Evolutionary conservation across 53 echinoderm and acorn worm genomes (phyloP), one percentile per base, ranked within the genome.

Genomic region (Zoroaster sp.): DNA sequence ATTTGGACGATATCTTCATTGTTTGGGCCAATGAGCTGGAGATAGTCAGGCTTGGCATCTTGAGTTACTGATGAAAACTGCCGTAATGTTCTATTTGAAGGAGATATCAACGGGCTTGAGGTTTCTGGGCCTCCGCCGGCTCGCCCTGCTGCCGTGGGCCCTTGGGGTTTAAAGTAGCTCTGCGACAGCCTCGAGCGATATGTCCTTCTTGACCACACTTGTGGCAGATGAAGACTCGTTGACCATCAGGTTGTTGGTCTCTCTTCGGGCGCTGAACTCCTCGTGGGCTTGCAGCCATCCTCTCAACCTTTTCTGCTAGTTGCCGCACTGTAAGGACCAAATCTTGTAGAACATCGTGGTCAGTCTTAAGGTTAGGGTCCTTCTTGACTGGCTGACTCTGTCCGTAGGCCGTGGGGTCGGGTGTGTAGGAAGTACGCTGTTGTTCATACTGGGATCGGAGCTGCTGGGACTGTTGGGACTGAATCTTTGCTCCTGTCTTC

Each of bases 121-220:
- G 73, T 12, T 30, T 73, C 40, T 40, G 73, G 73, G 35, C 18
- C 41, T 14, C 73, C 4, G 5, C 33, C 73, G 73, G 73, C 73
- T 83, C 14, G 83, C 83, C 83, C 83, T 28, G 20, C 32, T 30
- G 40, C 83, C 83, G 83, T 40, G 69, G 83, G 51, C 53, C 37
- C 47, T n/a, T 28, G 51, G 3, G 20, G 78, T 78, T 78, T 78
- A 78, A 78, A 31, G 78, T 18, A 15, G 15, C 3, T 23, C 18
- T 40, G 31, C 69, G 17, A 21, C 83, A 83, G 1, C 83, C 69
- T 67, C 21, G 35, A 4, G 83, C 83, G 32, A 83, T 55, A 15
- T 52, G 79, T 3, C 79, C 79, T 51, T 49, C 79, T 78, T 78
- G 49, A n/a, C n/a, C n/a, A n/a, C n/a, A n/a, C n/a, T n/a, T n/a